These are phyloP conservation scores for Drosophila fungiperda DNA, from an alignment of 2,888 invertebrate species.

Conservation along the genomic window DNA sequence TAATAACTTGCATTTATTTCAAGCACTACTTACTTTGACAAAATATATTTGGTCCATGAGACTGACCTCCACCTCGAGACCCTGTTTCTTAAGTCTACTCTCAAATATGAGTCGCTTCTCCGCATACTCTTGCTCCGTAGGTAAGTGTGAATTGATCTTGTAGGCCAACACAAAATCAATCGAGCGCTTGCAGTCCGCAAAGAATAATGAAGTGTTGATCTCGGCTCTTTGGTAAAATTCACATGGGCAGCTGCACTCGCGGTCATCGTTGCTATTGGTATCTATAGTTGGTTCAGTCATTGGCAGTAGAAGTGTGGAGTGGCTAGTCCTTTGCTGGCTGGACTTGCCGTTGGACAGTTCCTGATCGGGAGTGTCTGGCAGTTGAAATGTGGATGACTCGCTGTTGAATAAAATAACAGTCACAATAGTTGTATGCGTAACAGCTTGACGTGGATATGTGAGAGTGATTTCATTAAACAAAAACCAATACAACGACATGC, in stretches of 20 bases:
- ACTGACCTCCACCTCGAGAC: slow-evolving; percentile 89
- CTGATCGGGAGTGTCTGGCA: slow-evolving; percentile 50
- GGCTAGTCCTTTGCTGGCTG: slow-evolving; percentile 32
- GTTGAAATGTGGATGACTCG: slow-evolving; percentile 65
- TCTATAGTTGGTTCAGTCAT: slow-evolving; percentile 71
- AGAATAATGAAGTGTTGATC: slow-evolving; percentile 86
- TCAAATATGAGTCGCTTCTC: slow-evolving; percentile 89
- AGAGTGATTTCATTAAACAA: slow-evolving; percentile 32
- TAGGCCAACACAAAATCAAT: slow-evolving; percentile 93
- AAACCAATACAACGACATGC: not conserved
- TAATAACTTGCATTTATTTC: not conserved
- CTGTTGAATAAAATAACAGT: slow-evolving; percentile 34
- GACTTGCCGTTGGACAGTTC: slow-evolving; percentile 58
- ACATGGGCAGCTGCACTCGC: slow-evolving; percentile 72
- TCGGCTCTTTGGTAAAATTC: slow-evolving; percentile 71
- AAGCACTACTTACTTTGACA: slow-evolving; percentile 87
- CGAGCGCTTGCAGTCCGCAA: slow-evolving; percentile 89
- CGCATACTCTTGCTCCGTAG: slow-evolving; percentile 82
- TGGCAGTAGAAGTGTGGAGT: slow-evolving; percentile 65
- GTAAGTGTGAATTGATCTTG: slow-evolving; percentile 87
- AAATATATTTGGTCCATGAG: slow-evolving; percentile 91
- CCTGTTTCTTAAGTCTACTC: slow-evolving; percentile 90
- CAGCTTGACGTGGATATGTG: not conserved
- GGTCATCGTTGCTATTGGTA: slow-evolving; percentile 65
- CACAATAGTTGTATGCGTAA: slow-evolving; percentile 1